Percentiles rank a stretch among this genome's conserved stretches.
phyloP scores from a whole-genome alignment of 2,888 invertebrate genomes.

The Argyresthia goedartella region DNA sequence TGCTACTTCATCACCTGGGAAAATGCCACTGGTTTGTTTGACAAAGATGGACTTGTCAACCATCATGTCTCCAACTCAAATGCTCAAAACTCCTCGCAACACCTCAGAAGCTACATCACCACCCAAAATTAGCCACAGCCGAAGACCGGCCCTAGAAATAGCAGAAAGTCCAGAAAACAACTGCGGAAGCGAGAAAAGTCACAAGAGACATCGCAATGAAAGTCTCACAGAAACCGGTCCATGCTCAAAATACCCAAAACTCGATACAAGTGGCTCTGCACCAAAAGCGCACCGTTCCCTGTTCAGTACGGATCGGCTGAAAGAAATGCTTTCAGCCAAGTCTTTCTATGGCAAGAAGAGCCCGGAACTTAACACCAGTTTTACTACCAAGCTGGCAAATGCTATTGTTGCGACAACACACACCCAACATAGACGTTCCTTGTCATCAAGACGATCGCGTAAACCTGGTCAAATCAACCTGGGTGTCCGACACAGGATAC shows the following conservation, averaged over 20 bases:
- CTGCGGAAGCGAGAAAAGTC: conserved; percentile 46
- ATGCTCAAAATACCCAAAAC: conserved; percentile 38
- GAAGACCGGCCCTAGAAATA: conserved; percentile 41
- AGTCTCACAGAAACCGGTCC: conserved; percentile 40
- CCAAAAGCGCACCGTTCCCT: conserved; percentile 58
- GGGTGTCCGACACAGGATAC: conserved; percentile 75
- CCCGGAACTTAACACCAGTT: conserved; percentile 41
- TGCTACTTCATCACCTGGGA: conserved; percentile 7
- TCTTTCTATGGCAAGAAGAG: conserved; percentile 68
- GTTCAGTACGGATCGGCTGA: conserved; percentile 51
- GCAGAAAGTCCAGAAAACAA: conserved; percentile 50
- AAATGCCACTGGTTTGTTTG: conserved; percentile 30
- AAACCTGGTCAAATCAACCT: conserved; percentile 74
- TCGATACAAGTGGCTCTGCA: conserved; percentile 31
- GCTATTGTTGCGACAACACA: conserved; percentile 37
- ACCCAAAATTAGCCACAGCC: conserved; percentile 46
- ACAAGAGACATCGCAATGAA: conserved; percentile 49
- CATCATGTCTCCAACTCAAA: conserved; percentile 46
- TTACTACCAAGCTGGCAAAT: conserved; percentile 37
- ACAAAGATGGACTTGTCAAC: conserved; percentile 48
- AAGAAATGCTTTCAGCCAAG: conserved; percentile 63
- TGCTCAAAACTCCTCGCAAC: conserved; percentile 57
- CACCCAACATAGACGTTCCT: conserved; percentile 27
- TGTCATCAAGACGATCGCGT: conserved; percentile 31
- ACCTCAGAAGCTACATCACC: conserved; percentile 44